Evolutionary conservation across 2,797 vertebrate genomes (phyloP).

Genomic region (Poeciliopsis turneri): DNA sequence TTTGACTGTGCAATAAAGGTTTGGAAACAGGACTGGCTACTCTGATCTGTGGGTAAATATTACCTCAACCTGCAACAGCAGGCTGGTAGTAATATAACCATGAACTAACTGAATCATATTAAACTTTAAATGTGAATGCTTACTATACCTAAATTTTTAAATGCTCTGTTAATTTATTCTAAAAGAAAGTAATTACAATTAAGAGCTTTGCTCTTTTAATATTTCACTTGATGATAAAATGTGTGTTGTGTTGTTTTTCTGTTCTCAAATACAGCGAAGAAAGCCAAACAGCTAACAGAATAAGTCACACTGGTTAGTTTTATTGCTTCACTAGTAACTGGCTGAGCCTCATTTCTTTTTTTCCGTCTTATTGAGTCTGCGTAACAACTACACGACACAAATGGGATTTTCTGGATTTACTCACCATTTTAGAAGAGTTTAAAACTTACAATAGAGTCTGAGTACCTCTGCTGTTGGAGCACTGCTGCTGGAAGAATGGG

Average conservation of each 20-base stretch:
- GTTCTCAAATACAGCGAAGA: no score
- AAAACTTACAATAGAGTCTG: background rate
- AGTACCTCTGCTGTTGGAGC: background rate
- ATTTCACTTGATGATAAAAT: no score
- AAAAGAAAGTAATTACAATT: no score
- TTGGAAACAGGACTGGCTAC: background rate
- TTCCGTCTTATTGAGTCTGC: background rate
- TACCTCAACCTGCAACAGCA: background rate
- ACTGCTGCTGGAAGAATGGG: background rate
- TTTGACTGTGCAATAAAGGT: background rate
- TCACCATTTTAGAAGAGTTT: background rate
- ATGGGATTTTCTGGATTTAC: background rate
- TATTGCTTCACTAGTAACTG: no score
- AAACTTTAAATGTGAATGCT: no score
- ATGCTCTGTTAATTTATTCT: no score
- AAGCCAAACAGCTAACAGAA: no score
- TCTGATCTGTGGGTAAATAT: background rate
- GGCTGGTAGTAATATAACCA: background rate
- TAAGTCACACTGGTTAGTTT: no score
- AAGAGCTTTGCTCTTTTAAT: no score
- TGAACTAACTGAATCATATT: no score
- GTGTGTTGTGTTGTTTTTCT: no score
- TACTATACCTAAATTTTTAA: no score
- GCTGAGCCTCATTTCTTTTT: background rate
- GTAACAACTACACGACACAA: background rate